Percentiles rank a stretch among this genome's conserved stretches.
Evolutionary conservation across 1,140 invertebrate species (phyloP).

Genomic region (Triops longicaudatus): DNA sequence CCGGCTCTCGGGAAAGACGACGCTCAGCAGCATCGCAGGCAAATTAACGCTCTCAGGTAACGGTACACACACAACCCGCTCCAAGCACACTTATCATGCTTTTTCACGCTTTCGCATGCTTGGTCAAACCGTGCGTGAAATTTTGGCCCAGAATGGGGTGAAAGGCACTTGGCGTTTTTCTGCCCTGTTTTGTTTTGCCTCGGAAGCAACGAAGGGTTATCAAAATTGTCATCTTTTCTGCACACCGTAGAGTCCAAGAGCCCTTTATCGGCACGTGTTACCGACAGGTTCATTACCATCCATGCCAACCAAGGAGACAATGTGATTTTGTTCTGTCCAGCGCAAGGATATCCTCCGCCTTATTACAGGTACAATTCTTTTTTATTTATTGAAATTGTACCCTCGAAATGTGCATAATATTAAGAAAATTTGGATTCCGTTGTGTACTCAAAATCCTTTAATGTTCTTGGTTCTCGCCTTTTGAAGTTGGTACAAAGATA

Average conservation of each 20-base stretch:
- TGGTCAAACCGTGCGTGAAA: too few species aligned
- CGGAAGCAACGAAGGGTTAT: not conserved
- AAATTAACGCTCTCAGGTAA: conserved; percentile 46
- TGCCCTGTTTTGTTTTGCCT: not conserved
- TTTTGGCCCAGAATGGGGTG: not conserved
- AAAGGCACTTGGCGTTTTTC: not conserved
- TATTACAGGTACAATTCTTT: conserved; percentile 53
- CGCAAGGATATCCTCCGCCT: conserved; percentile 66
- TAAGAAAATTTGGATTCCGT: too few species aligned
- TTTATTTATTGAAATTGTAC: not conserved
- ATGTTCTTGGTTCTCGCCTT: not conserved
- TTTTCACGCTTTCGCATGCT: not conserved
- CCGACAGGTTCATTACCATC: conserved; percentile 54
- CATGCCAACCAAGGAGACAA: conserved; percentile 57
- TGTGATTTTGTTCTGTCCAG: conserved; percentile 60
- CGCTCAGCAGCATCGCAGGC: conserved; percentile 41
- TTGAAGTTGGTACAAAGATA: conserved; percentile 60
- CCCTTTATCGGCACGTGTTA: conserved; percentile 56
- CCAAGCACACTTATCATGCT: not conserved
- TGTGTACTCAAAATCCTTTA: not conserved
- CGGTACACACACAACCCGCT: conserved; percentile 23
- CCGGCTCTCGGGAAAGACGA: conserved; percentile 39
- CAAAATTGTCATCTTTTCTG: not conserved
- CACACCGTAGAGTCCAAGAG: conserved; percentile 58
- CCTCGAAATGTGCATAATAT: too few species aligned